These are phyloP conservation scores for Synchiropus splendidus DNA, from an alignment of 2,113 vertebrate species.

Conservation along the genomic window DNA sequence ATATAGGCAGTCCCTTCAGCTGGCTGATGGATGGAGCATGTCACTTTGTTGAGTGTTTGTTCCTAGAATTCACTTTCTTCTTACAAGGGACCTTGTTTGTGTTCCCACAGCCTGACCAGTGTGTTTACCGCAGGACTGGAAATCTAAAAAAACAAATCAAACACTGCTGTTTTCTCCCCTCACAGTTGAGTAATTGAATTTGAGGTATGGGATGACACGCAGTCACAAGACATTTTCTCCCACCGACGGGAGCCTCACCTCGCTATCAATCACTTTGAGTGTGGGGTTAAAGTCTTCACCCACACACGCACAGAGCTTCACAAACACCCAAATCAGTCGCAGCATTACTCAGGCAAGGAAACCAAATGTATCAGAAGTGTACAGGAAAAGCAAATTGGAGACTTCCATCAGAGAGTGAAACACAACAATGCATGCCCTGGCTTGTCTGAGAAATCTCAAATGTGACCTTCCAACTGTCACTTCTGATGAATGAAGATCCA, in stretches of 20 bases:
- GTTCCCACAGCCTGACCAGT: not conserved
- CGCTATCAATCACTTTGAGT: conserved; percentile 30
- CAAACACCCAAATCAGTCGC: too few species aligned
- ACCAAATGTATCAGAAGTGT: too few species aligned
- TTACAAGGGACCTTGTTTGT: conserved; percentile 10
- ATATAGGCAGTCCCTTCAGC: conserved; percentile 43
- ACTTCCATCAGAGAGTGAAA: too few species aligned
- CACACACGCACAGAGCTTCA: too few species aligned
- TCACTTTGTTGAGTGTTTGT: conserved; percentile 24
- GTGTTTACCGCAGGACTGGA: not conserved
- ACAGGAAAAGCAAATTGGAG: too few species aligned
- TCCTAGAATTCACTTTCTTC: conserved; percentile 34
- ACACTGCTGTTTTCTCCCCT: not conserved
- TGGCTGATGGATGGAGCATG: conserved; percentile 32
- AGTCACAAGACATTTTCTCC: conserved; percentile 29
- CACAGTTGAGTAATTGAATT: too few species aligned
- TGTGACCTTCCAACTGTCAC: too few species aligned
- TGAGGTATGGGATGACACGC: conserved; percentile 5
- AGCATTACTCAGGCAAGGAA: too few species aligned
- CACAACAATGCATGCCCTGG: too few species aligned
- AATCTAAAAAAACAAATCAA: not conserved
- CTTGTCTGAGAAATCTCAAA: too few species aligned
- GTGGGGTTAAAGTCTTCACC: conserved; percentile 11
- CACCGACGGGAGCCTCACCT: conserved; percentile 19
- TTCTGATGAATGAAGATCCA: not conserved